Percentiles rank a stretch among this genome's conserved stretches.
Evolutionary conservation across 2,113 vertebrate genomes (phyloP).

Genomic region (Ranitomeya imitator): DNA sequence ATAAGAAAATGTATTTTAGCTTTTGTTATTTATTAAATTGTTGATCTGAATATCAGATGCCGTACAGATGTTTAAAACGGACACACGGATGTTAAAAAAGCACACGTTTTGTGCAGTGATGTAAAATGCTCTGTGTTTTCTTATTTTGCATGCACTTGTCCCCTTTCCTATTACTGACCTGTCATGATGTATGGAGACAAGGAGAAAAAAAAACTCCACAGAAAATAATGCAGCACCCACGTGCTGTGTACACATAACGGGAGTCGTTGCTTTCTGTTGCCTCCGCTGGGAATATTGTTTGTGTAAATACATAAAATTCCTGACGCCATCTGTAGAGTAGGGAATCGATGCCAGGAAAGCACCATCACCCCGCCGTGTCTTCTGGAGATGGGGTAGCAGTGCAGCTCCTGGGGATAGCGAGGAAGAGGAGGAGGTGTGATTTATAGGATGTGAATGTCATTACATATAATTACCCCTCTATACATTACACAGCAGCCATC

Average conservation of each 20-base stretch:
- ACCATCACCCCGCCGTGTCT: background rate
- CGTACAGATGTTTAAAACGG: too few species aligned
- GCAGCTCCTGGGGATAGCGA: background rate
- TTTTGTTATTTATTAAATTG: too few species aligned
- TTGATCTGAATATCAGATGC: too few species aligned
- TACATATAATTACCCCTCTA: background rate
- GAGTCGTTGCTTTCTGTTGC: background rate
- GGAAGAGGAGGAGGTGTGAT: background rate
- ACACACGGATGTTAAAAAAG: too few species aligned
- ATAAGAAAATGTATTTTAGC: too few species aligned
- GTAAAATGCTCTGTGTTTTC: too few species aligned
- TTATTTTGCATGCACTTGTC: too few species aligned
- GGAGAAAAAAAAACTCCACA: background rate
- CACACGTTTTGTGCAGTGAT: too few species aligned
- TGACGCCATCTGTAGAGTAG: background rate
- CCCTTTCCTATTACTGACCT: background rate
- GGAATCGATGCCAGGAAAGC: background rate
- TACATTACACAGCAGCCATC: too few species aligned
- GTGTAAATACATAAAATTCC: constrained; percentile 43
- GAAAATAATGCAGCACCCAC: background rate
- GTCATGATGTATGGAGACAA: background rate
- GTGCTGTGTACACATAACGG: background rate
- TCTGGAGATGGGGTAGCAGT: background rate
- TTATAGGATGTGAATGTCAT: constrained; percentile 6
- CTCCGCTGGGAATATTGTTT: constrained; percentile 27